Evolutionary conservation across 2,797 vertebrate species (phyloP), one percentile per base, ranked within the genome.

Genomic region (Sparus aurata): DNA sequence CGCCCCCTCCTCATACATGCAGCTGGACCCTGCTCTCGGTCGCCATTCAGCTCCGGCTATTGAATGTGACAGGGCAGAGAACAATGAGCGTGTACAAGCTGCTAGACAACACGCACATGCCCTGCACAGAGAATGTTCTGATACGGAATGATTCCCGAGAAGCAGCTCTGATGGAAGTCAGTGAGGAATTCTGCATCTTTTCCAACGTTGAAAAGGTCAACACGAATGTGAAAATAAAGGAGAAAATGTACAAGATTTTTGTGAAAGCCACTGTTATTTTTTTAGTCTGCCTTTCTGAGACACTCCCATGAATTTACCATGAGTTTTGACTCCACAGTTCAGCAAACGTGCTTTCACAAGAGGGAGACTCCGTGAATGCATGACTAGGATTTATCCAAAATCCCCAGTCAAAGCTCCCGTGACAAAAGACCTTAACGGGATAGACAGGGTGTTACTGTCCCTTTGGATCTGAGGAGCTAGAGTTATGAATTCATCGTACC

Each of bases 41-140:
- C 57, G 55, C 77, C 62, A 73, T 86, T 89, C 83, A 91, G 2
- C 45, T 69, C 57, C 72, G 57, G 59, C 79, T 76, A 52, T 84
- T 90, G 22, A 61, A 73, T 76, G 83, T 86, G 86, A 73, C 80
- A 84, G 61, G 74, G 52, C 49, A 60, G 77, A 54, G 59, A 83
- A 91, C 82, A 91, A 91, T 83, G 71, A 77, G 62, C 5, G 7
- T 11, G 38, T 57, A 73, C 80, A 72, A 69, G 62, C 59, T 83
- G 82, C 68, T 41, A 77, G 79, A 88, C 66, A 68, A 81, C 77
- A 78, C 10, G 18, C 70, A n/a, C 53, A 15, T 12, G 53, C 59
- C 65, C 65, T 58, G 61, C 61, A 65, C 58, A 55, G 46, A 87
- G 57, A 83, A 76, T 54, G 49, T 54, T 77, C 73, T 69, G 23